Evolutionary conservation across 2,797 vertebrate genomes (phyloP), one percentile per base, ranked within the genome.

Genomic region (Tragopan temminckii): DNA sequence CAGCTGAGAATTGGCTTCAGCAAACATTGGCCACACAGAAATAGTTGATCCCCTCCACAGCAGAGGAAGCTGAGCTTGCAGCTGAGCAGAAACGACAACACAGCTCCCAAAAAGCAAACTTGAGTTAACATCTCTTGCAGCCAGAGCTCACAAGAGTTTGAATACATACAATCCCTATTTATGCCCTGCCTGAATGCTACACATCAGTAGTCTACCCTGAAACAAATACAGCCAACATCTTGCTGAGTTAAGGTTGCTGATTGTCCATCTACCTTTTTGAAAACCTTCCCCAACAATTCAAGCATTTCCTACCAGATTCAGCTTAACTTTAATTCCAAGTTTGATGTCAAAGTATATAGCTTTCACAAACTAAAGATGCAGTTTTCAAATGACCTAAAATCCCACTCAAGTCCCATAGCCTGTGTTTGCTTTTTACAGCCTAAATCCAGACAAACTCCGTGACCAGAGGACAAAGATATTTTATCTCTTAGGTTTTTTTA

Each of bases 81-180:
- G 69, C 25, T 92, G 58, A 91, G 46, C 59, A 85, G 38, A 52
- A 74, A 59, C 24, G n/a, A 88, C 59, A 93, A 72, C 50, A 88
- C 6, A 48, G 57, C n/a, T 84, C 43, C 76, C 74, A 78, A 61
- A 88, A 83, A 85, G 61, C 58, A 72, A 74, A 75, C 79, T 52
- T 53, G 77, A 93, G 61, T 78, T 83, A 91, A 80, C 67, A 90
- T 36, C 67, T 88, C 36, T 6, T 93, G 63, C 74, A 93, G 63
- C 31, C 58, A 88, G 45, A 89, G 66, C 88, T 53, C n/a, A 62
- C 23, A 63, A 1, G 0, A 83, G 50, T 69, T 62, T 42, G 48
- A 80, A 61, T 42, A 80, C 25, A 64, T 57, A 58, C n/a, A 52
- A 21, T 66, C 42, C 17, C 53, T 80, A 43, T 38, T 91, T 71